phyloP scores from a whole-genome alignment of 1,140 invertebrate genomes.

The Hydropsyche tenuis region DNA sequence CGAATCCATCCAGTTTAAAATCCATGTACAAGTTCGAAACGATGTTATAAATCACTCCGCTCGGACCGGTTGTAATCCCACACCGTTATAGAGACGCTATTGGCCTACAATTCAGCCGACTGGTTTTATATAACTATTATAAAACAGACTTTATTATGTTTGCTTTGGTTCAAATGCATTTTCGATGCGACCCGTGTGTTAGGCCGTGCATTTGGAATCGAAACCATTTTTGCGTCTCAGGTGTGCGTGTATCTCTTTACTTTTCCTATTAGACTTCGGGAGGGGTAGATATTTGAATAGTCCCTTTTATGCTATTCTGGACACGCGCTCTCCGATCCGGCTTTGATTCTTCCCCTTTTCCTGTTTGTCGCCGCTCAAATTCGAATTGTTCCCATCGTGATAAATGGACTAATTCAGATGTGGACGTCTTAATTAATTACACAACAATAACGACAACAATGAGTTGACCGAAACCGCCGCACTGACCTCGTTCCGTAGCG shows the following conservation, averaged over 20 bases:
- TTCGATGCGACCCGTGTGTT: neutral
- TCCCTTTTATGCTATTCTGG: neutral
- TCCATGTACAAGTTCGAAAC: too few species aligned
- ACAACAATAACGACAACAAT: constrained; percentile 10
- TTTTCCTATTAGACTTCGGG: too few species aligned
- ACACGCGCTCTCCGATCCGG: neutral
- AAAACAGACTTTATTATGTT: neutral
- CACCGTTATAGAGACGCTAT: constrained; percentile 11
- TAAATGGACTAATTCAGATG: neutral
- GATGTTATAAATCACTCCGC: constrained; percentile 12
- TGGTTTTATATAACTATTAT: neutral
- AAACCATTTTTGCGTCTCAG: neutral
- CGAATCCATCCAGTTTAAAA: too few species aligned
- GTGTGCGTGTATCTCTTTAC: neutral
- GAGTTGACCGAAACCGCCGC: neutral
- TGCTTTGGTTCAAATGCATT: too few species aligned
- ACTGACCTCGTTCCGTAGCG: neutral
- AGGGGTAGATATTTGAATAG: too few species aligned
- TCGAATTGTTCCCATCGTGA: constrained; percentile 6
- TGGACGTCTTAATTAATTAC: constrained; percentile 1
- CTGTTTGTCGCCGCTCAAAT: neutral
- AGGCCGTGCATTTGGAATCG: neutral
- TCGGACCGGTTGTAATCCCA: constrained; percentile 19
- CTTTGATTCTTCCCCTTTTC: constrained; percentile 8
- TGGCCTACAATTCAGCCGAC: constrained; percentile 13